Conservation (phyloP, 2,113 vertebrate genomes). For the Pteropus alecto region DNA sequence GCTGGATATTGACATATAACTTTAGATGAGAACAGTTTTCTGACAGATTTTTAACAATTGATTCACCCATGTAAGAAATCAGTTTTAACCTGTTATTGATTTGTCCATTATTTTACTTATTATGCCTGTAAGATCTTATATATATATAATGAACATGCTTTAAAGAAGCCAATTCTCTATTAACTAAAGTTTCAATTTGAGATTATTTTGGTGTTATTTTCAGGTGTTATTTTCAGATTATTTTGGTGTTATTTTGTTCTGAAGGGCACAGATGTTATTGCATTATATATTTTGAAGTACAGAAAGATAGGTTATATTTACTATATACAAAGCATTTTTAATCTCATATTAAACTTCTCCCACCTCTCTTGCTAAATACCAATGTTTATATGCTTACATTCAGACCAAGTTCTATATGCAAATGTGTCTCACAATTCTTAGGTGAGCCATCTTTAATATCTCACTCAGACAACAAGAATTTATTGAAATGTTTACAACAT, state of each 20-base stretch:
- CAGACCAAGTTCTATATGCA: not conserved
- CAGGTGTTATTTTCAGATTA: too few species aligned
- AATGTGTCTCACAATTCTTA: not conserved
- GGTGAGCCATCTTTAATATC: not conserved
- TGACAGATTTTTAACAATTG: not conserved
- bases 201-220: not conserved
- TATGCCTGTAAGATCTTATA: not conserved
- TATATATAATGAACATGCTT: not conserved
- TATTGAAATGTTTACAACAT: not conserved
- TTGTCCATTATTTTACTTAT: slow-evolving; percentile 7
- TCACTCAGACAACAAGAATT: not conserved
- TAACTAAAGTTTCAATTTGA: not conserved
- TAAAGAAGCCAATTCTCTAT: not conserved
- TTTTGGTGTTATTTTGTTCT: not conserved
- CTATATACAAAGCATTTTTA: not conserved
- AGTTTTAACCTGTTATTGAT: not conserved
- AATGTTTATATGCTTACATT: not conserved
- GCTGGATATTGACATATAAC: not conserved
- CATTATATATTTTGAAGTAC: not conserved
- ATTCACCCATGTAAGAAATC: not conserved
- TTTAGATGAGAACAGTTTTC: not conserved
- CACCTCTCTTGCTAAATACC: not conserved
- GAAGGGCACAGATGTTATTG: not conserved
- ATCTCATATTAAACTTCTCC: not conserved
- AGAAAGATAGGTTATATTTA: not conserved